Evolutionary conservation across 2,113 vertebrate genomes (phyloP).

Genomic region (Bombycilla garrulus): DNA sequence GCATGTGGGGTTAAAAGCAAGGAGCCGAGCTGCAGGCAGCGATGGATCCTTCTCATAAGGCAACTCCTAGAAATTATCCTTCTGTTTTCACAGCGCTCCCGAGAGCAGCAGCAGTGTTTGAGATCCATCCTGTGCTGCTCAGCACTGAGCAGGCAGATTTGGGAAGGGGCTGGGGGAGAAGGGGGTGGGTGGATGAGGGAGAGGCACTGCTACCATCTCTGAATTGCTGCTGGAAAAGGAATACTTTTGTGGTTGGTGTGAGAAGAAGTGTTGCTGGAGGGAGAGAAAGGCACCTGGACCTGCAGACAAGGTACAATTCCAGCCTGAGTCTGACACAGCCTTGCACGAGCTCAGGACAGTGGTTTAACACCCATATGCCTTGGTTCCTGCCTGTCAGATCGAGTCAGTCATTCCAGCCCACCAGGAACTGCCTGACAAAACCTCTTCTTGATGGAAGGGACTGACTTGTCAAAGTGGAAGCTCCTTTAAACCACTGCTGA

Average conservation of each 20-base stretch:
- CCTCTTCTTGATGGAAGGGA: background rate
- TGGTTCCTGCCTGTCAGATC: background rate
- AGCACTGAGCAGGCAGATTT: background rate
- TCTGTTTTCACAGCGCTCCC: background rate
- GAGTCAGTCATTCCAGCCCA: background rate
- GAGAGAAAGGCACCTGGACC: background rate
- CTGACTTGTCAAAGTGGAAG: background rate
- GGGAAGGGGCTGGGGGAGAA: background rate
- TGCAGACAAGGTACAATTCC: background rate
- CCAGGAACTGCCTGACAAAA: background rate
- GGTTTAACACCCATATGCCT: background rate
- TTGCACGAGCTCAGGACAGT: rapidly evolving
- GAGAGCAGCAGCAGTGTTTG: background rate
- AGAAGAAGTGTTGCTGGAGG: background rate
- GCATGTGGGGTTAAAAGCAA: background rate
- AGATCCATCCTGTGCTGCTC: background rate
- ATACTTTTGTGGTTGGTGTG: background rate
- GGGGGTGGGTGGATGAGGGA: rapidly evolving
- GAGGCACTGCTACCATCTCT: background rate
- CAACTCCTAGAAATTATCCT: background rate
- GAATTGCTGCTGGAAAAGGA: background rate
- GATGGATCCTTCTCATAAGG: background rate
- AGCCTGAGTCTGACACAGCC: background rate
- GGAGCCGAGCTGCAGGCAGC: background rate
- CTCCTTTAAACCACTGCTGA: background rate